Evolutionary conservation across 2,113 vertebrate genomes (phyloP), one percentile per base, ranked within the genome.

Genomic region (Lagopus muta): DNA sequence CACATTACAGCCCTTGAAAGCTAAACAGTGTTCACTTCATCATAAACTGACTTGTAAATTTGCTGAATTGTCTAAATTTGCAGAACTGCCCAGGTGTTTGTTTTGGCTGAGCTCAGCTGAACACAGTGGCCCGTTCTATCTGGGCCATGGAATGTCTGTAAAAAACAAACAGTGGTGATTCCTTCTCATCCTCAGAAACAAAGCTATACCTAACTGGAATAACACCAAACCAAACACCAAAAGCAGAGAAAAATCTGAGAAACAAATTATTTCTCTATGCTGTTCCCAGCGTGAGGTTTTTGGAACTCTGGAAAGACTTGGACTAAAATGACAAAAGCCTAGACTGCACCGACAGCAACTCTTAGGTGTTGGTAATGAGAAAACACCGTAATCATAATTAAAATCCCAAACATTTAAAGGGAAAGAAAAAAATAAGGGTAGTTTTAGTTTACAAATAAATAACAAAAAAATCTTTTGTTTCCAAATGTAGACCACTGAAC

Each of bases 401-500:
- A 82, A 92, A 87, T 85, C 6, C 28, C 58, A 48, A 81, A 50
- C 22, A 79, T 12, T 78, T 93, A 57, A 2, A 81, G 12, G 19
- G 48, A 69, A 84, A 81, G 36, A 60, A 66, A 78, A 58, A 87
- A 60, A 87, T 50, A 24, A 87, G 54, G 13, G 14, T 58, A 87
- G 34, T 15, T 7, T 57, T 89, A 86, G 64, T 82, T 90, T 84
- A 36, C 57, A 93, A 93, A 73, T 36, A 54, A 54, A 54, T 54
- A 54, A 64, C 52, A 69, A 58, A 17, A 17, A 83, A 86, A 62
- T 22, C 5, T 84, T 77, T 85, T 71, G 92, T 96, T 90, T 84
- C 57, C 18, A 69, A 79, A 34, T 16, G 43, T 60, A 72, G 90
- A 88, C 40, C 66, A 61, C 32, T 19, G 22, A 94, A 47, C 43